Base-by-base conservation (phyloP, 2,797 vertebrate species). In the Crocidura indochinensis region DNA sequence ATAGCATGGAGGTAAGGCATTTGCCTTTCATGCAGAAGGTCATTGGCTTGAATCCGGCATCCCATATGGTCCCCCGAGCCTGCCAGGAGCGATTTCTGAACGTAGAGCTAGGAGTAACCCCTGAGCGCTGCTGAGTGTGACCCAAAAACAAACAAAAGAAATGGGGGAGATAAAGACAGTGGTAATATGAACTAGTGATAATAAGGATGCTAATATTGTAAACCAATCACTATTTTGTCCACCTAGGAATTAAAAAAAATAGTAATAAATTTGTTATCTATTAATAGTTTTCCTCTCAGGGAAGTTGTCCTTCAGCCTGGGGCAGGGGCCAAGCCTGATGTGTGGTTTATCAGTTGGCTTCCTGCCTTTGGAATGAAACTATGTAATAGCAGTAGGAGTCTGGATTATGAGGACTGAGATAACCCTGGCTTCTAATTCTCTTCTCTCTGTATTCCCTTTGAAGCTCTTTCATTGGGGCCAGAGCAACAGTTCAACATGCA, bases 311-410 rank as follows among this genome's bases (percentile, higher is more conserved):
- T 49, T 27, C 17, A 84, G 75, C 68, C 29, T 17, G 51, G 73
- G 49, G 71, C 68, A 86, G 76, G 26, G 74, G 67, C 64, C 92
- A 89, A 76, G 49, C n/a, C 60, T 74, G 73, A 82, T 15, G 14
- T 56, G 38, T 88, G 76, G 64, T 79, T 90, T 94, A 93, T 94
- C 87, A 69, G 74, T 85, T 93, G 87, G 76, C 84, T 92, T 92
- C 84, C 79, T 92, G 91, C 78, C 78, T 87, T 87, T 69, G 68
- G 85, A 82, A 69, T 1, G 19, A 47, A 86, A 44, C n/a, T 44
- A 29, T 75, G 24, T 47, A 77, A 8, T 69, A 85, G 64, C 49
- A 60, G 68, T 62, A 31, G 26, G 68, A 67, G 27, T 84, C 81
- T 71, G 64, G 77, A 26, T 38, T 51, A 4, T 29, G 51, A 51